Evolutionary conservation across 35 echinoderm and acorn worm genomes (phyloP).

Genomic region (Apostichopus californicus): DNA sequence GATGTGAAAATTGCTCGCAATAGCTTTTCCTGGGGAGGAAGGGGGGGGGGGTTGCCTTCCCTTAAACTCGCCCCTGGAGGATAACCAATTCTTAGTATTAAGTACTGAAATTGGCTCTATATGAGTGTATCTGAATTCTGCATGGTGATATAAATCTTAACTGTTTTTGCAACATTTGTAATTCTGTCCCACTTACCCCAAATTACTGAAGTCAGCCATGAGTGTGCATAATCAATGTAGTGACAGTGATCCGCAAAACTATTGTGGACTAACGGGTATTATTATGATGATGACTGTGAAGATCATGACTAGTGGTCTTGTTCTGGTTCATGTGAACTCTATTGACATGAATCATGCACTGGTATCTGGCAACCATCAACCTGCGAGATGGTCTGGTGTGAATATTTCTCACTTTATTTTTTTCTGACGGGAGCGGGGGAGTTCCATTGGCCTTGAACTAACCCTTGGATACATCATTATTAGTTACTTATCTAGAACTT

Average conservation of each 20-base stretch:
- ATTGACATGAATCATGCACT: slow-evolving; percentile 45
- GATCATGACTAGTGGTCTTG: slow-evolving; percentile 3
- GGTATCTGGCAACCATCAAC: slow-evolving; percentile 3
- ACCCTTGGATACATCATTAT: background rate
- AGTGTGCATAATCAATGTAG: too few species aligned
- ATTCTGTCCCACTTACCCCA: background rate
- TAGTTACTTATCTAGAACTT: background rate
- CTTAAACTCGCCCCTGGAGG: too few species aligned
- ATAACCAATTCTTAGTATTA: too few species aligned
- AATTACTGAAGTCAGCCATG: too few species aligned
- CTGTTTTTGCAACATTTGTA: background rate
- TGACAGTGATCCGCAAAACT: background rate
- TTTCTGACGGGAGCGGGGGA: too few species aligned
- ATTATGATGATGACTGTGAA: slow-evolving; percentile 33
- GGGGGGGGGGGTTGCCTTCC: too few species aligned
- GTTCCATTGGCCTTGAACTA: background rate
- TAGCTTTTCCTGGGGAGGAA: too few species aligned
- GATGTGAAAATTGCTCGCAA: background rate
- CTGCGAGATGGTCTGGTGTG: background rate
- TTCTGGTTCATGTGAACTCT: slow-evolving; percentile 27
- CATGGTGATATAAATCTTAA: background rate
- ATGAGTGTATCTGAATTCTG: background rate
- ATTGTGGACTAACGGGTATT: slow-evolving; percentile 24
- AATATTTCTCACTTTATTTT: background rate
- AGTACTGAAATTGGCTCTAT: too few species aligned